Base-by-base conservation (phyloP, 2,797 vertebrate species). In the Emydoidea blandingii region DNA sequence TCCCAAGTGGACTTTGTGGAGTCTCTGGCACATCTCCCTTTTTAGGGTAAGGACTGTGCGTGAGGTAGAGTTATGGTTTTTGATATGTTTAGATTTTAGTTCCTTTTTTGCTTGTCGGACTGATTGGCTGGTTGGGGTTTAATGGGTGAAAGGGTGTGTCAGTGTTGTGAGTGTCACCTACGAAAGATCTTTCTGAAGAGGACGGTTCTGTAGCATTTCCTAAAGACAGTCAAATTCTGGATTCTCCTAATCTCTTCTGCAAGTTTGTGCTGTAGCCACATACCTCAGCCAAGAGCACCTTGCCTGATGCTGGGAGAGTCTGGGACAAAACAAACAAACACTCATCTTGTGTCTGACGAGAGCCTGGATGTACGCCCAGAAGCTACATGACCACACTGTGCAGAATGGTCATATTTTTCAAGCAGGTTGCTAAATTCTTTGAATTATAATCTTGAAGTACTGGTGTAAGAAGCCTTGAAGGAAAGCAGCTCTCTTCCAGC, bases 281-380 rank as follows among this genome's bases (percentile, higher is more conserved):
- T 88, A 47, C 54, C 84, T 92, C 84, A 91, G 19, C 68, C 91
- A 91, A 95, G 52, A 86, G 91, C 65, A 86, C 31, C 91, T 93
- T 81, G 68, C 85, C 85, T 87, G 87, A 88, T 52, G 47, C n/a
- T 76, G 81, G 81, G 83, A 54, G 88, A n/a, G n/a, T 85, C 94
- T 90, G 88, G 74, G 79, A 79, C 19, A 79, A 87, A 96, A 79
- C 44, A 76, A 95, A 92, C 86, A 44, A 5, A 86, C 91, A 56
- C 59, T 91, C 78, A 79, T 6, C 7, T 74, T 34, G 12, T 83
- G 18, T 49, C n/a, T 27, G 81, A 52, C 27, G 79, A 83, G 82
- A 85, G 34, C 34, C 34, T n/a, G 31, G n/a, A 68, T 10, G 81
- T 88, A 2, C 81, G 56, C 86, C 96, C 44, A 85, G 62, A 62